Evolutionary conservation across 2,888 invertebrate genomes (phyloP).

Genomic region (Pristionchus mayeri): DNA sequence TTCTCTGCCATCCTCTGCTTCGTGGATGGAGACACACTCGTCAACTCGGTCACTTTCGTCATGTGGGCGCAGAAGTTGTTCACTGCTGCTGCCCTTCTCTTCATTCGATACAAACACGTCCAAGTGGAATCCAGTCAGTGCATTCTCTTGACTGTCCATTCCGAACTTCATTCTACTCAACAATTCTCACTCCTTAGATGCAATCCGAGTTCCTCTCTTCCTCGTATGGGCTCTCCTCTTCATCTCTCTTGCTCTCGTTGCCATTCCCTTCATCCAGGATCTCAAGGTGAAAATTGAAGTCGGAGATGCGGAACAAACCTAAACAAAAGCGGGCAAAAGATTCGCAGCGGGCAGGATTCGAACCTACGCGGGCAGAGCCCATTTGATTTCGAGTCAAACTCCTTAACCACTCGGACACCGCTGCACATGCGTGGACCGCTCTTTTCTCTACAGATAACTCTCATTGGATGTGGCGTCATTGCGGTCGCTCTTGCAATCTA

Average conservation of each 20-base stretch:
- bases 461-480: conserved; percentile 51
- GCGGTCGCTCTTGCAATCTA: conserved; percentile 29
- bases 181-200: neutral
- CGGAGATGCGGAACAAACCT: neutral
- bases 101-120: conserved; percentile 61
- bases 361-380: conserved; percentile 58
- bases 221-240: conserved; percentile 52
- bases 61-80: conserved; percentile 58
- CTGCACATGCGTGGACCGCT: conserved; percentile 33
- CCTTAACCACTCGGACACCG: conserved; percentile 53
- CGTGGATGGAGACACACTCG: conserved; percentile 60
- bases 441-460: conserved; percentile 54
- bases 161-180: neutral
- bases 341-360: conserved; percentile 55
- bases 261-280: conserved; percentile 37
- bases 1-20: conserved; percentile 55
- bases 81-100: conserved; percentile 63
- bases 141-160: neutral
- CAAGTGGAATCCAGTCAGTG: conserved; percentile 52
- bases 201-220: conserved; percentile 50
- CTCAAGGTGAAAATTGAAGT: conserved; percentile 18
- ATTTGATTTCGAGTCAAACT: conserved; percentile 58
- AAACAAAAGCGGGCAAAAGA: neutral
- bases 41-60: conserved; percentile 69
- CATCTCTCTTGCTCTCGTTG: conserved; percentile 34